Conservation (phyloP, 1,140 invertebrate genomes). For the Ceratosolen fusciceps region DNA sequence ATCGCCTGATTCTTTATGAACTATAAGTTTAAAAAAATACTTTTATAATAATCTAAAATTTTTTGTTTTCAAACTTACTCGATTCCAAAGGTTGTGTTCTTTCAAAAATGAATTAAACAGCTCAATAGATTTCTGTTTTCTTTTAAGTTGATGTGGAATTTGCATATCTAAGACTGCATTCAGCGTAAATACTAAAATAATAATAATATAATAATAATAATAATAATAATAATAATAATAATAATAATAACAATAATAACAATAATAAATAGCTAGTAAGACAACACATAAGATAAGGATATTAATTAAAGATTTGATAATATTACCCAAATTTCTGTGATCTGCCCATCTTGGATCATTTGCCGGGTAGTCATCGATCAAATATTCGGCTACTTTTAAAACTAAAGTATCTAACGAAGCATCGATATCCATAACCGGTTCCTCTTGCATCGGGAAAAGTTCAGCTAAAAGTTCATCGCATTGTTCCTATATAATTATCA, state of each 20-base stretch:
- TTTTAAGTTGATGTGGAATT: conserved; percentile 85
- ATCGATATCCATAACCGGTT: conserved; percentile 73
- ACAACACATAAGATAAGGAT: not conserved
- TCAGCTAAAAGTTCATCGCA: conserved; percentile 78
- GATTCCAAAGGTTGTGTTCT: conserved; percentile 80
- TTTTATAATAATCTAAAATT: not conserved
- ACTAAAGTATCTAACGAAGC: conserved; percentile 78
- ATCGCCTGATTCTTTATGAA: too few relatives aligned
- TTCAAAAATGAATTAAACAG: conserved; percentile 85
- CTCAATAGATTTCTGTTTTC: conserved; percentile 86
- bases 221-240: too few relatives aligned
- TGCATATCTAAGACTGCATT: conserved; percentile 79
- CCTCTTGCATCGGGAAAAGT: conserved; percentile 76
- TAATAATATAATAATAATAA: too few relatives aligned
- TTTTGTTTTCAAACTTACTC: conserved; percentile 66
- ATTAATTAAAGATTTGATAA: conserved; percentile 1
- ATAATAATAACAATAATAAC: too few relatives aligned
- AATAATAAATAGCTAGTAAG: conserved; percentile 15
- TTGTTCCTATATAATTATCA: conserved; percentile 68
- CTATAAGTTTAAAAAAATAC: too few relatives aligned
- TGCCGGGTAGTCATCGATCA: conserved; percentile 90
- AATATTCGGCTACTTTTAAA: conserved; percentile 80
- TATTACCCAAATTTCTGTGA: conserved; percentile 63
- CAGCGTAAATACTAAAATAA: conserved; percentile 64
- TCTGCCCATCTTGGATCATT: conserved; percentile 88